Percentiles rank a stretch among this genome's conserved stretches.
Evolutionary conservation across 2,888 invertebrate genomes (phyloP).

Genomic region (Rutpela maculata): DNA sequence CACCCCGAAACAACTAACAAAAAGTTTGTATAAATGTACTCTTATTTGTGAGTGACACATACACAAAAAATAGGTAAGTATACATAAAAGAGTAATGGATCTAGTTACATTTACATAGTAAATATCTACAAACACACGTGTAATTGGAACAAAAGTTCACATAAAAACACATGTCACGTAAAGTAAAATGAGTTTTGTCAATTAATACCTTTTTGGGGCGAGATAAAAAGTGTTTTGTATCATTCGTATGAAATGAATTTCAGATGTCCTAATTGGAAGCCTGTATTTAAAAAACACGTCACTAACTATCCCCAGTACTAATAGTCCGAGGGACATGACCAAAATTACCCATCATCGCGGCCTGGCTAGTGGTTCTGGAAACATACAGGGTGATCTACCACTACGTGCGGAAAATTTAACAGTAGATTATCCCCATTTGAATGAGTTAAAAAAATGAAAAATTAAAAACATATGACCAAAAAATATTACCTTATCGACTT

Average conservation of each 20-base stretch:
- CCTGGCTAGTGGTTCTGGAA: no score
- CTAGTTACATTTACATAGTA: not conserved
- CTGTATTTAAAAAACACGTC: not conserved
- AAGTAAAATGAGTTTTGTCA: not conserved
- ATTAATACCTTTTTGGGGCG: not conserved
- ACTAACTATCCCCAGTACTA: not conserved
- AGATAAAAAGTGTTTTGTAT: conserved; percentile 10
- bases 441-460: no score
- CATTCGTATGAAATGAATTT: not conserved
- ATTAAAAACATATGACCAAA: no score
- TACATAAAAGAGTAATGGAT: not conserved
- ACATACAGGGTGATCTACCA: no score
- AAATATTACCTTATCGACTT: no score
- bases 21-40: no score
- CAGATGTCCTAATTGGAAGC: not conserved
- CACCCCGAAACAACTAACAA: no score
- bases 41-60: no score
- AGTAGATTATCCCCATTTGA: no score
- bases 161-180: not conserved
- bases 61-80: not conserved
- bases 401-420: no score
- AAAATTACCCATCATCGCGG: no score
- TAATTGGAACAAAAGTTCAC: not conserved
- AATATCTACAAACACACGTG: not conserved
- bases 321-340: no score